Base-by-base conservation (phyloP, 2,888 invertebrate species). In the Cheilosia vulpina region DNA sequence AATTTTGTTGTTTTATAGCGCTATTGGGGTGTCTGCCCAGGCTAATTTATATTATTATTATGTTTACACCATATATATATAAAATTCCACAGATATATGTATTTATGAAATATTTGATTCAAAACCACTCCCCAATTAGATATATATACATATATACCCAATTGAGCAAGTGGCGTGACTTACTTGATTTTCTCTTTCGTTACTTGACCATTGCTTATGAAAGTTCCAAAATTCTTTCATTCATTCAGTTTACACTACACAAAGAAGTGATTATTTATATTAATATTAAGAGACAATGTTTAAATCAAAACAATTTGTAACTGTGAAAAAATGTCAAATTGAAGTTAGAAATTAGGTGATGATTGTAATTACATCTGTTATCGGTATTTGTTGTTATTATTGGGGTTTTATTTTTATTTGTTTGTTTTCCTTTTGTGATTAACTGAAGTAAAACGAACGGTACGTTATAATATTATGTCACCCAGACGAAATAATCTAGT, bases 401-500 rank as follows among this genome's bases (percentile, higher is more conserved):
- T 38, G 13, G 9, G 31, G 2, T 31, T 31, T 31, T 34, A 34
- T 38, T 38, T 11, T 34, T 13, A 13, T 38, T 58, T 60, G 17
- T 71, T 63, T 57, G 38, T 58, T 80, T 63, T 65, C 24, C 58
- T 66, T 65, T 66, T 69, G 38, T 50, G 21, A 60, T 60, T 50
- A 71, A 76, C 66, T 81, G 66, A 85, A 72, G 58, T 43, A 55
- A 71, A 60, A 84, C 57, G 55, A 83, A 55, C n/a, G 47, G 45
- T 80, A 81, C 55, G 53, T 58, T 80, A 71, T 19, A 71, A 66
- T 38, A 13, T 62, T 58, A 19, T 19, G 52, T 52, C 52, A 52
- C 24, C 52, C 47, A 57, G 63, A 71, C 19, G 69, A 75, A 83
- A 60, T 60, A 24, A 88, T 89, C 90, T 92, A 93, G 90, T 93